Evolutionary conservation across 1,140 invertebrate genomes (phyloP), one percentile per base, ranked within the genome.

Genomic region (Heterodera carotae): DNA sequence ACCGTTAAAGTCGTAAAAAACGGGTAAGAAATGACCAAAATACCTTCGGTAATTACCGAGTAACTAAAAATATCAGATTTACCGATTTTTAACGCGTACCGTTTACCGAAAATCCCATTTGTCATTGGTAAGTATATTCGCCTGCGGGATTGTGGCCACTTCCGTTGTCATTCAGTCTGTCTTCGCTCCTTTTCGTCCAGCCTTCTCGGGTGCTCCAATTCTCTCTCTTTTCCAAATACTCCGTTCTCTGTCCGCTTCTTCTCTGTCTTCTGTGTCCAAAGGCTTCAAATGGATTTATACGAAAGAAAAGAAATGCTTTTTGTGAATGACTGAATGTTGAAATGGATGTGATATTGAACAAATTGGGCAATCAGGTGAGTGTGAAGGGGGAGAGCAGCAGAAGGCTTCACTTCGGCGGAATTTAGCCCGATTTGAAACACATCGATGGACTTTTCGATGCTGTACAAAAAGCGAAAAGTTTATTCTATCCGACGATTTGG

Each of bases 311-410:
- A 62, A 31, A 8, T 62, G 10, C 15, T 66, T 34, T 66, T 29
- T 1, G 62, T 12, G n/a, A 62, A 62, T 66, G 62, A 12, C 59
- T n/a, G n/a, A 62, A 27, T 62, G n/a, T 62, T 62, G 25, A 34
- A 62, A 74, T 74, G 72, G 72, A 74, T 31, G 10, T 27, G 53
- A 33, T 74, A 31, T 22, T 64, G 36, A 74, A 74, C 36, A 74
- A 74, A 31, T 56, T 74, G 59, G 72, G 72, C 59, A 74, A 74
- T 62, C 72, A 74, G 72, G 72, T 74, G 22, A 56, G 48, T 56
- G 15, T 56, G 15, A 22, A 43, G 69, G 22, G 4, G n/a, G 12
- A 62, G n/a, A 27, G 36, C 22, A 8, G 64, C 36, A 34, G 36
- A 15, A 31, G 27, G 64, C 3, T 62, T 18, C 6, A 31, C 60